phyloP scores from a whole-genome alignment of 92 coral and sea anemone species.

The Umimayanthus chanpuru region DNA sequence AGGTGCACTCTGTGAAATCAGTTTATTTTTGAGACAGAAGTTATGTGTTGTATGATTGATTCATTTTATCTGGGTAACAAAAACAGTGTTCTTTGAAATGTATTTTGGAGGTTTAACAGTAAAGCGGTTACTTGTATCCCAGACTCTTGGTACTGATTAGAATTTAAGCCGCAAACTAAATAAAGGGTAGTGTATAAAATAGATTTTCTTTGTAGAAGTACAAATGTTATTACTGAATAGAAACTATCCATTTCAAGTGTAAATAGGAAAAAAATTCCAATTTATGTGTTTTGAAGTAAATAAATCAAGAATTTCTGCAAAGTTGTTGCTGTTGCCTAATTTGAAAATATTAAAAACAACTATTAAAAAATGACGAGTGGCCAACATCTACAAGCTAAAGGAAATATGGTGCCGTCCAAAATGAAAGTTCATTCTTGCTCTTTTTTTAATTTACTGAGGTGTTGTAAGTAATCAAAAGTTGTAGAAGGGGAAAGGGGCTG shows the following conservation, averaged over 20 bases:
- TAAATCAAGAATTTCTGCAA: neutral
- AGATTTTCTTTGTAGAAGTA: neutral
- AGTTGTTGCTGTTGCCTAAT: neutral
- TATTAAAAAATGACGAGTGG: no score
- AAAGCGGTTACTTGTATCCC: neutral
- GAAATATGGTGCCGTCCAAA: no score
- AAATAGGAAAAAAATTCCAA: neutral
- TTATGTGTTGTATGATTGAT: neutral
- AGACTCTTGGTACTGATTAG: neutral
- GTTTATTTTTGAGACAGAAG: neutral
- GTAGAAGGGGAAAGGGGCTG: no score
- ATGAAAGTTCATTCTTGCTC: no score
- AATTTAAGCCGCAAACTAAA: no score
- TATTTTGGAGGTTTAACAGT: no score
- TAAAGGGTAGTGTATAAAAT: neutral
- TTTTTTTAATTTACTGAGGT: no score
- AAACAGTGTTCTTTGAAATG: neutral
- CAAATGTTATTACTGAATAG: neutral
- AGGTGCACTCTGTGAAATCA: neutral
- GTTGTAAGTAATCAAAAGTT: no score
- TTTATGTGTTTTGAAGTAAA: constrained; percentile 6
- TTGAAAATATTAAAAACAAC: no score
- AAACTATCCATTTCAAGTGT: neutral
- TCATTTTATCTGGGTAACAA: no score
- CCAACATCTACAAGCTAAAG: no score